Base-by-base conservation (phyloP, 2,797 vertebrate genomes). In the Apogon hyalosoma region DNA sequence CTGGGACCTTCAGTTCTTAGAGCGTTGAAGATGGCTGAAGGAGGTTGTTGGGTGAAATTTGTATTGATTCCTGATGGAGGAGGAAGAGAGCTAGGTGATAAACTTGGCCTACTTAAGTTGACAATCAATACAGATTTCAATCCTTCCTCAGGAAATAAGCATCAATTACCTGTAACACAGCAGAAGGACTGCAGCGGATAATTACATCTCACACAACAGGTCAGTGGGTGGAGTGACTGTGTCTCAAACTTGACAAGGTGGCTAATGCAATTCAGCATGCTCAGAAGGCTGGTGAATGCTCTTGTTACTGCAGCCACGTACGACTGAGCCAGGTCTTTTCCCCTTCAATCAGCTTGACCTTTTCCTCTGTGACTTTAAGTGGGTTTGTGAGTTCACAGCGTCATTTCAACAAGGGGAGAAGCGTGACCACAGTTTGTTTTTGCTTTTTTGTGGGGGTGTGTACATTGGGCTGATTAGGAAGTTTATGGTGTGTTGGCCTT, bases 71-170 rank as follows among this genome's bases (percentile, higher is more conserved):
- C 65, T 87, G 90, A 75, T 91, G 91, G 90, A 76, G 83, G 88
- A 92, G 90, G 92, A 90, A 92, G 92, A 79, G 79, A 61, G 63
- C 69, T 85, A 86, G 87, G 93, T 92, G 94, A 96, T 96, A 96
- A 94, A 95, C 94, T 93, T 94, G 92, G 94, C 94, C 93, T 94
- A 89, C 92, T 96, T 95, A 96, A 92, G 89, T 82, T 90, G 86
- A 91, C 92, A 93, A 96, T 96, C 94, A 93, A 95, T 96, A 94
- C 93, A 87, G 92, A 93, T 94, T 96, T 88, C 86, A 93, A 93
- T 77, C 89, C 91, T 95, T 94, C 92, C 92, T 77, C 57, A 82
- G 87, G 93, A 95, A 95, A 94, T 94, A 93, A 92, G 77, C 91
- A 93, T 94, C 85, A 93, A 89, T 93, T 91, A 92, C 91, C 89